A percentile compares a stretch with the other conserved stretches of the same genome.
Conservation (phyloP, 1,140 invertebrate species). For the Nixonia krombeini region DNA sequence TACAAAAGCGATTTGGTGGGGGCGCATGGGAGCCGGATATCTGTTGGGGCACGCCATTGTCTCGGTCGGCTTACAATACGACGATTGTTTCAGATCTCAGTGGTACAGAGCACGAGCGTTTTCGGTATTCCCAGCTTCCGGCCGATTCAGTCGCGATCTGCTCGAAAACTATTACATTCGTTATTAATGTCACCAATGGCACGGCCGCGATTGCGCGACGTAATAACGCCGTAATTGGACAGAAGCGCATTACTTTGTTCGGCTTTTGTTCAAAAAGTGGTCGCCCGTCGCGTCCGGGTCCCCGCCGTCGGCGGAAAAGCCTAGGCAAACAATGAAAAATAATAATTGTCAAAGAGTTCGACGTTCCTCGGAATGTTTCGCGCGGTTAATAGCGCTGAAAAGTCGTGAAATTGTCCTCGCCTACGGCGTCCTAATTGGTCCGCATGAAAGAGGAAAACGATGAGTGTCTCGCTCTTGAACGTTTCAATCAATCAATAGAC, state of each 20-base stretch:
- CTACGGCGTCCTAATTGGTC: too few species aligned
- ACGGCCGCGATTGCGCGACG: slow-evolving; percentile 26
- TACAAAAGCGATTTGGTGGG: slow-evolving; percentile 40
- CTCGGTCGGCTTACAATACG: slow-evolving; percentile 62
- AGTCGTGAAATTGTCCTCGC: background rate
- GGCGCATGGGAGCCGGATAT: slow-evolving; percentile 53
- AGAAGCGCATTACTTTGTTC: slow-evolving; percentile 48
- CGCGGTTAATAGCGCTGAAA: background rate
- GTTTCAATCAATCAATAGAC: too few species aligned
- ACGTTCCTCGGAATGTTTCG: background rate
- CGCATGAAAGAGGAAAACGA: too few species aligned
- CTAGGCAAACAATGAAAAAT: slow-evolving; percentile 6
- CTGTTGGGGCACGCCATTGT: slow-evolving; percentile 59
- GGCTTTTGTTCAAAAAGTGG: slow-evolving; percentile 30
- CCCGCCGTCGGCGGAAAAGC: slow-evolving; percentile 6
- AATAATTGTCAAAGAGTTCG: slow-evolving; percentile 17
- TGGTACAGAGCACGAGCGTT: slow-evolving; percentile 49
- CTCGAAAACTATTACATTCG: slow-evolving; percentile 65
- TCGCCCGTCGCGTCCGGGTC: background rate
- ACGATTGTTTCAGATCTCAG: slow-evolving; percentile 64
- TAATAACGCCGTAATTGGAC: slow-evolving; percentile 57
- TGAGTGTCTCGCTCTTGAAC: too few species aligned
- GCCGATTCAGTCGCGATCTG: slow-evolving; percentile 39
- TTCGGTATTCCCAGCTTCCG: slow-evolving; percentile 44
- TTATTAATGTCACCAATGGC: slow-evolving; percentile 58